Evolutionary conservation across 2,797 vertebrate species (phyloP).

Genomic region (Sylvilagus floridanus): DNA sequence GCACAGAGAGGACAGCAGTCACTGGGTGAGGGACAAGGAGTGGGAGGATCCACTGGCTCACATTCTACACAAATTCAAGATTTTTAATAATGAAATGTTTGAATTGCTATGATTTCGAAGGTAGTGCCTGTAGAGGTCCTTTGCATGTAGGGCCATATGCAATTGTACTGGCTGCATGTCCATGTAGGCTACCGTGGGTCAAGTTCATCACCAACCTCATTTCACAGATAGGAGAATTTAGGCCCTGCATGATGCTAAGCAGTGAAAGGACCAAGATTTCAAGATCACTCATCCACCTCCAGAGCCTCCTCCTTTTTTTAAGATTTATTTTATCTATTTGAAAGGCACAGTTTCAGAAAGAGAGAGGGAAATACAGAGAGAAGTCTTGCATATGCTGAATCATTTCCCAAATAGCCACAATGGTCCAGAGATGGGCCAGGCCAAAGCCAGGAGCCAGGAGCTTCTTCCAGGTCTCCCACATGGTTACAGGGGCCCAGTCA

Average conservation of each 20-base stretch:
- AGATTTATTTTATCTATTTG: too few relatives aligned
- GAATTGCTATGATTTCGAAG: not conserved
- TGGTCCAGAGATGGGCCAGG: too few relatives aligned
- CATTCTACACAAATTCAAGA: not conserved
- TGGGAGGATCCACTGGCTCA: not conserved
- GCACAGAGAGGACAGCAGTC: not conserved
- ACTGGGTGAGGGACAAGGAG: not conserved
- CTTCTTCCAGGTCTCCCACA: too few relatives aligned
- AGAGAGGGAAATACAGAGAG: too few relatives aligned
- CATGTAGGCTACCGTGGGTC: not conserved
- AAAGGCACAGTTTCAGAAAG: too few relatives aligned
- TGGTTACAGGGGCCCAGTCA: too few relatives aligned
- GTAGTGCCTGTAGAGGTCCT: not conserved
- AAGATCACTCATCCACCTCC: not conserved
- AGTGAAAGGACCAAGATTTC: not conserved
- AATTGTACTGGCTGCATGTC: not conserved
- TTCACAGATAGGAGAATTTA: not conserved
- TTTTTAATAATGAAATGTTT: slow-evolving; percentile 32
- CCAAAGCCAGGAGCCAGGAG: too few relatives aligned
- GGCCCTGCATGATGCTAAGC: not conserved
- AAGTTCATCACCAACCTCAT: not conserved
- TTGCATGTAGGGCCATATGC: too few relatives aligned
- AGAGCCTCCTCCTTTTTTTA: not conserved
- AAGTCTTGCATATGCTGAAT: too few relatives aligned
- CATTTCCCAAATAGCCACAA: too few relatives aligned